Evolutionary conservation across 2,113 vertebrate genomes (phyloP).

Genomic region (Pygoscelis adeliae): DNA sequence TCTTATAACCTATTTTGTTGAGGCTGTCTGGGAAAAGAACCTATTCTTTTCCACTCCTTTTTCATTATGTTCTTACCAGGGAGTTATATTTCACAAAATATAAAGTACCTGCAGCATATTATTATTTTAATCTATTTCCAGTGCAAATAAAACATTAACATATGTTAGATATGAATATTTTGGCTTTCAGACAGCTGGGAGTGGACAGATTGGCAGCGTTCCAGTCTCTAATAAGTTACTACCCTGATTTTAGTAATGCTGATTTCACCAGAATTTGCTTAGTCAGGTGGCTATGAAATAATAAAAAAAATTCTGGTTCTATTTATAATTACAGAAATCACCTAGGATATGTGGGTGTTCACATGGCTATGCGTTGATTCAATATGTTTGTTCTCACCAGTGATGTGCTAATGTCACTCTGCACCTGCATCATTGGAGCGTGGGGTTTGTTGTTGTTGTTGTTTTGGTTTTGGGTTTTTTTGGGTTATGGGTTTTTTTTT

Average conservation of each 20-base stretch:
- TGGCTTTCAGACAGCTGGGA: neutral
- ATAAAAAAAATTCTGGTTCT: neutral
- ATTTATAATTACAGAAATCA: neutral
- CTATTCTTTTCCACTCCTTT: neutral
- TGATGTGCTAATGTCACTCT: neutral
- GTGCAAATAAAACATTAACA: neutral
- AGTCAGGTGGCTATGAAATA: neutral
- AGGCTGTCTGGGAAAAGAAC: neutral
- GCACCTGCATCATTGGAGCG: neutral
- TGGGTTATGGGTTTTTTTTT: neutral
- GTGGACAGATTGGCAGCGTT: neutral
- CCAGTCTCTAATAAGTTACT: neutral
- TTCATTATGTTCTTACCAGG: conserved; percentile 19
- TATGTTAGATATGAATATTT: neutral
- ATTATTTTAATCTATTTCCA: conserved; percentile 34
- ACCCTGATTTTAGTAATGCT: neutral
- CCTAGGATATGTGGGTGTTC: neutral
- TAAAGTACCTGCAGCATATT: neutral
- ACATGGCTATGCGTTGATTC: neutral
- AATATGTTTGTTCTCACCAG: neutral
- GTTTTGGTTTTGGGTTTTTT: neutral
- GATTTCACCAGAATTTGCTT: neutral
- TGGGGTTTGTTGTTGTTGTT: neutral
- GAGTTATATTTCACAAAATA: neutral
- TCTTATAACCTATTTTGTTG: neutral